Base-by-base conservation (phyloP, 2,113 vertebrate species). In the Pygoscelis antarcticus region DNA sequence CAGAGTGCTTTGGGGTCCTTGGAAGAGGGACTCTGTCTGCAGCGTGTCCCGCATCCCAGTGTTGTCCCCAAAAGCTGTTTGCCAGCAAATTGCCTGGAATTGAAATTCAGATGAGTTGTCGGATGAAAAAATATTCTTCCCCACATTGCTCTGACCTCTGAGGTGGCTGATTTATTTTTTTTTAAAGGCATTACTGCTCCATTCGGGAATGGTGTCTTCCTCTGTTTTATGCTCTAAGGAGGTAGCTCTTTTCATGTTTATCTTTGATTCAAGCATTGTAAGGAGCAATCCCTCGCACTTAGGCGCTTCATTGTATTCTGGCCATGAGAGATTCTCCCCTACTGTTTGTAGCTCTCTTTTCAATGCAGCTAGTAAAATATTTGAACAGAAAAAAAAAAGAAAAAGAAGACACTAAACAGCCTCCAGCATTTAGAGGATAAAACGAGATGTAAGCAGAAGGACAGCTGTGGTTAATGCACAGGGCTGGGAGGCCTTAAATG, bases 201-300 rank as follows among this genome's bases (percentile, higher is more conserved):
- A 81, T 83, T 93, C 6, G 58, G 87, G 91, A 97, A 90, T 80
- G 87, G 84, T 91, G 84, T 90, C 93, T 93, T 93, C 89, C 78
- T 96, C 89, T 91, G 96, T 93, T 96, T 96, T 95, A 77, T 93
- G 87, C 94, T 96, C 62, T 74, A 58, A 94, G 95, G 89, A 96
- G 72, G 70, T 25, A 87, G 78, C 54, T 96, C 95, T 95, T 96
- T 96, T 96, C 75, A 96, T 95, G 93, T 94, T 97, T 96, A 91
- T 87, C 96, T 97, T 97, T 97, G 96, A 97, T 96, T 94, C 81
- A 91, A 88, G 55, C 82, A 77, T 88, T 97, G 96, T 94, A 95
- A 96, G 91, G 87, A 95, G 81, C 95, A 97, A 93, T 97, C 94
- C 93, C 81, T 93, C 7, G 4, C 89, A 96, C 81, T 97, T 96